phyloP scores from a whole-genome alignment of 2,888 invertebrate genomes.

The Morpho achilles region DNA sequence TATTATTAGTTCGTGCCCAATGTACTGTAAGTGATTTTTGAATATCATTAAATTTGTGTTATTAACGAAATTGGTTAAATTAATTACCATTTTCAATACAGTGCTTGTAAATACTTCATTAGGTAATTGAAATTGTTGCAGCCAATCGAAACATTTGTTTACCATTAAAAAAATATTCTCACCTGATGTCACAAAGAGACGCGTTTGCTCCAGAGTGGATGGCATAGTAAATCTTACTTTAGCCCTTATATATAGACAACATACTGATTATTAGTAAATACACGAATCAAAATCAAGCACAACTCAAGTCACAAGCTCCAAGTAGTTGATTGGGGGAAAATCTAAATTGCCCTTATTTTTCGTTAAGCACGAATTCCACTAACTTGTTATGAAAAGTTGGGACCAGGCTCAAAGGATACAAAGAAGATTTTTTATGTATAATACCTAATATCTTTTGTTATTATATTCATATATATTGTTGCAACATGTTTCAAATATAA shows the following conservation, averaged over 20 bases:
- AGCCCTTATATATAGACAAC: neutral
- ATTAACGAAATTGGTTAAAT: constrained; percentile 24
- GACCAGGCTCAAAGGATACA: constrained; percentile 26
- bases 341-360: constrained; percentile 40
- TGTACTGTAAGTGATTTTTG: constrained; percentile 21
- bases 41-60: constrained; percentile 20
- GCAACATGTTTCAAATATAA: neutral
- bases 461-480: neutral
- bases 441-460: constrained; percentile 17
- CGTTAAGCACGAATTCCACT: constrained; percentile 36
- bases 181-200: neutral
- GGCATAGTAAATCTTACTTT: neutral
- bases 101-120: constrained; percentile 17
- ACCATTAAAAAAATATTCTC: constrained; percentile 8
- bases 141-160: constrained; percentile 10
- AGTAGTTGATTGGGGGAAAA: constrained; percentile 20
- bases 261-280: constrained; percentile 12
- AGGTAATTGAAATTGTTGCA: constrained; percentile 18
- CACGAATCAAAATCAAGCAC: constrained; percentile 14
- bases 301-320: constrained; percentile 17
- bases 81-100: constrained; percentile 18
- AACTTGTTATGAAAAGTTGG: constrained; percentile 42
- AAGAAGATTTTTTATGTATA: constrained; percentile 13
- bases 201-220: too few species aligned
- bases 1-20: constrained; percentile 24